A percentile compares a stretch with the other conserved stretches of the same genome.
Conservation (phyloP, 2,113 vertebrate genomes). For the Solenodon paradoxus region DNA sequence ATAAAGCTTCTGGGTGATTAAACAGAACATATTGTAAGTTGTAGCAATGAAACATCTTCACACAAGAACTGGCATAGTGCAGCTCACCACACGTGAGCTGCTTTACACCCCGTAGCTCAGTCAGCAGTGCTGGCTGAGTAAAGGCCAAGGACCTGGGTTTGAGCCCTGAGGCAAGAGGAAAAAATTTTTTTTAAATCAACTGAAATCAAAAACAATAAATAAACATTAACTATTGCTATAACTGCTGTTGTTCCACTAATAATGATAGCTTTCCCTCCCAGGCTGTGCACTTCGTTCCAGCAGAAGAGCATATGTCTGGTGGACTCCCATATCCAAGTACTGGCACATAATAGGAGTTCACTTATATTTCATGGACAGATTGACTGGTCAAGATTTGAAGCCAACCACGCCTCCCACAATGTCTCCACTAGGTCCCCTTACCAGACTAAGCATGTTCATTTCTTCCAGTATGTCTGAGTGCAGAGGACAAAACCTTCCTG, state of each 20-base stretch:
- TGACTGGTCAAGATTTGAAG: neutral
- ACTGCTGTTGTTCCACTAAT: neutral
- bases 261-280: neutral
- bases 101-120: no score
- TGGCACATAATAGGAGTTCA: neutral
- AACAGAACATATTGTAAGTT: neutral
- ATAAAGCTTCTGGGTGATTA: neutral
- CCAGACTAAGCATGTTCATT: neutral
- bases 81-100: no score
- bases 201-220: no score
- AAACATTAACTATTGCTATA: neutral
- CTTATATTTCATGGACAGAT: neutral
- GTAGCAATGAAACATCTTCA: neutral
- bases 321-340: neutral
- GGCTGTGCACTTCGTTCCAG: neutral
- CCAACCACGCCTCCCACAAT: no score
- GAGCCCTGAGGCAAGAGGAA: no score
- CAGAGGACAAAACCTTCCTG: neutral
- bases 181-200: no score
- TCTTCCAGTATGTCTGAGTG: neutral
- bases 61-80: neutral
- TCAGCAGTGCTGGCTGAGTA: no score
- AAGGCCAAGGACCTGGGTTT: no score
- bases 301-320: neutral
- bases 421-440: neutral